phyloP scores from a whole-genome alignment of 1,140 invertebrate species.

The Pseudomyrmex concolor region DNA sequence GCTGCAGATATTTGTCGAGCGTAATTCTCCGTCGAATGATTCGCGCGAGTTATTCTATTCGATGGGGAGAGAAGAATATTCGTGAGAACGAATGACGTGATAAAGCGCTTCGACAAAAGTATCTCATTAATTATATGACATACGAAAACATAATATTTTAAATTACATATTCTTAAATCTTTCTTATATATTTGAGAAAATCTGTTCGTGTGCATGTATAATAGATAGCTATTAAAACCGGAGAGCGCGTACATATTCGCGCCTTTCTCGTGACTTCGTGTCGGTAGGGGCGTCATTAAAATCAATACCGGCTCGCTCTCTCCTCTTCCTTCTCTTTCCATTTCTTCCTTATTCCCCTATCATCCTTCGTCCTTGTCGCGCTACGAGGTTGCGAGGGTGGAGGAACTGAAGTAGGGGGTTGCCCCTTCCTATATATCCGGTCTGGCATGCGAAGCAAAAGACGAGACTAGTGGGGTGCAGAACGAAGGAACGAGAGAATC shows the following conservation, averaged over 20 bases:
- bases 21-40: constrained; percentile 10
- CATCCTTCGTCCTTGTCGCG: constrained; percentile 62
- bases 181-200: not conserved
- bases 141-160: not conserved
- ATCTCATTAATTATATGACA: constrained; percentile 8
- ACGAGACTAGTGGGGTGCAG: constrained; percentile 54
- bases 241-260: constrained; percentile 81
- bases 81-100: not conserved
- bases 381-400: constrained; percentile 36
- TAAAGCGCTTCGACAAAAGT: not conserved
- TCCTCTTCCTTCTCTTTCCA: constrained; percentile 71
- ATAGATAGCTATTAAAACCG: constrained; percentile 67
- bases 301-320: constrained; percentile 83
- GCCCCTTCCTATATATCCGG: constrained; percentile 54
- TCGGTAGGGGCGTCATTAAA: constrained; percentile 84
- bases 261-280: constrained; percentile 80
- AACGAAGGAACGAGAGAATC: constrained; percentile 54
- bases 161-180: constrained; percentile 15
- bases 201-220: constrained; percentile 38
- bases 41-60: constrained; percentile 11
- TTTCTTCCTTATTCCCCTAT: constrained; percentile 51
- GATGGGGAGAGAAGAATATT: not conserved
- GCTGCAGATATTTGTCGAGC: not conserved
- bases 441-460: constrained; percentile 53
- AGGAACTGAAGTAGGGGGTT: constrained; percentile 61